phyloP scores from a whole-genome alignment of 2,113 vertebrate species.

The Callorhinus ursinus region DNA sequence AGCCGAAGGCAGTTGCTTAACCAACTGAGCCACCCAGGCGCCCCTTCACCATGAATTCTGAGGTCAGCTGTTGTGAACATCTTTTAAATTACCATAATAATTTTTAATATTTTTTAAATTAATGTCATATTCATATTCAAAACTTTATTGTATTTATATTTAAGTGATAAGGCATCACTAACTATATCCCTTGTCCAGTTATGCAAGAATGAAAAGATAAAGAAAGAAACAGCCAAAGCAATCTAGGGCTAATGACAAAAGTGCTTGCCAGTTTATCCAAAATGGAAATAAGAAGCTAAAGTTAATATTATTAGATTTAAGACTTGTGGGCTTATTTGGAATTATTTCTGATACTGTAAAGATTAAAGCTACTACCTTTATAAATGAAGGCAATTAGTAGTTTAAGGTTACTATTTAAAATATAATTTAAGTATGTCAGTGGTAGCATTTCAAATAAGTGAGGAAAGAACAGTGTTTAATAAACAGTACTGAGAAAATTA shows the following conservation, averaged over 20 bases:
- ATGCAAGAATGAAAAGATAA: neutral
- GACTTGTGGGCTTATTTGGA: neutral
- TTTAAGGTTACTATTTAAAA: neutral
- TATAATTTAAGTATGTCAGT: neutral
- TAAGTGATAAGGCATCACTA: neutral
- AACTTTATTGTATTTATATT: neutral
- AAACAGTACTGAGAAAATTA: neutral
- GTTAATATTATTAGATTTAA: neutral
- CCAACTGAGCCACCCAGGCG: too few species aligned
- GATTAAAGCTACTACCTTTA: neutral
- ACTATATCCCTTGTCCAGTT: neutral
- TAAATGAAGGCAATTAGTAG: neutral
- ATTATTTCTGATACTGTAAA: neutral
- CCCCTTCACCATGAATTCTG: neutral
- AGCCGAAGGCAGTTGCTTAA: too few species aligned
- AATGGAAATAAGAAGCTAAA: constrained; percentile 2
- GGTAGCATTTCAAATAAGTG: neutral
- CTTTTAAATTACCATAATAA: neutral
- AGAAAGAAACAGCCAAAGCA: neutral
- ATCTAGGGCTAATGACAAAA: neutral
- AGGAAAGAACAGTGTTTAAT: neutral
- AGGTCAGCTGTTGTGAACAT: neutral
- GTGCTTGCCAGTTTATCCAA: neutral
- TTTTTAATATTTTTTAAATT: neutral
- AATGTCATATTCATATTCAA: neutral